A percentile compares a stretch with the other conserved stretches of the same genome.
phyloP scores from a whole-genome alignment of 2,888 invertebrate genomes.

The Leptopilina syphax region DNA sequence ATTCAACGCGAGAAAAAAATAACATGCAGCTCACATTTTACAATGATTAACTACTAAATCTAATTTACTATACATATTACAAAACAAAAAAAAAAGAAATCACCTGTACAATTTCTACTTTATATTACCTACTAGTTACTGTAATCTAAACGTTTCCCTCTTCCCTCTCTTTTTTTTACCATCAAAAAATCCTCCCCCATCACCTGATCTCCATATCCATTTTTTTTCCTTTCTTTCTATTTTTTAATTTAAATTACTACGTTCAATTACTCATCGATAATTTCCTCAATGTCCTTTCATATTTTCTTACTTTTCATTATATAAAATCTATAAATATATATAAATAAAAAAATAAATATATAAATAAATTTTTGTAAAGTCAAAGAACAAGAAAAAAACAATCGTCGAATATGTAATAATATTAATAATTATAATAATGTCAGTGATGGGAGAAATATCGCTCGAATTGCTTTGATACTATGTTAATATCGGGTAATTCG shows the following conservation, averaged over 20 bases:
- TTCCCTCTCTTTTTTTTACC: conserved; percentile 56
- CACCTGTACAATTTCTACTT: conserved; percentile 75
- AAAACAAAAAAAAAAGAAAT: conserved; percentile 64
- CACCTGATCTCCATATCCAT: conserved; percentile 47
- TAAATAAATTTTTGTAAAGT: conserved; percentile 72
- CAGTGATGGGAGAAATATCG: conserved; percentile 65
- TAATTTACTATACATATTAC: conserved; percentile 74
- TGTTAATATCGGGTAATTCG: conserved; percentile 56
- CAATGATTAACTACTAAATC: conserved; percentile 68
- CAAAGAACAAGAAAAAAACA: conserved; percentile 65
- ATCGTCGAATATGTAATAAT: conserved; percentile 69
- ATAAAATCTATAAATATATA: conserved; percentile 40
- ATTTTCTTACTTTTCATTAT: conserved; percentile 75
- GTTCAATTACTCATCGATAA: conserved; percentile 72
- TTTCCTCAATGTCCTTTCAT: conserved; percentile 74
- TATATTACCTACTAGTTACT: conserved; percentile 74
- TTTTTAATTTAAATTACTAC: conserved; percentile 69
- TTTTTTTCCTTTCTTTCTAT: too few relatives aligned
- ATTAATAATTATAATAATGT: conserved; percentile 56
- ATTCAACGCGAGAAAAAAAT: conserved; percentile 61
- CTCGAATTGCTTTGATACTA: conserved; percentile 68
- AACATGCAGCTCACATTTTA: conserved; percentile 73
- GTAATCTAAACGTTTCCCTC: conserved; percentile 70
- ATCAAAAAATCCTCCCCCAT: conserved; percentile 55
- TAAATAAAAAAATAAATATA: conserved; percentile 50